Percentiles rank a stretch among this genome's conserved stretches.
Evolutionary conservation across 2,888 invertebrate species (phyloP).

Genomic region (Cynaeus angustus): DNA sequence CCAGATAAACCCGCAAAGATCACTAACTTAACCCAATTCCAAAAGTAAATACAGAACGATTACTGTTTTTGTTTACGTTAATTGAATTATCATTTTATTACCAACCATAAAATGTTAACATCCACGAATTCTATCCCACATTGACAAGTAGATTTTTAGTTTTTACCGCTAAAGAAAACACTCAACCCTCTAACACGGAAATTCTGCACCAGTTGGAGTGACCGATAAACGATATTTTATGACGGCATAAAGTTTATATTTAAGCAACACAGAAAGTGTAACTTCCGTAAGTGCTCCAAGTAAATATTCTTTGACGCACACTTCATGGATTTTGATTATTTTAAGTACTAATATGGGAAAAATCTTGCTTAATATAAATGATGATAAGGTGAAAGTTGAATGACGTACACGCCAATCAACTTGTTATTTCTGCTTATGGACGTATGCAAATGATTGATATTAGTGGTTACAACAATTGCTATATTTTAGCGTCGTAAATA

Average conservation of each 20-base stretch:
- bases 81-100: neutral
- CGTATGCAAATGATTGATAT: neutral
- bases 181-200: neutral
- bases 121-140: neutral
- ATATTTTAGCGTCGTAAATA: neutral
- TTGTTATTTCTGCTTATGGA: neutral
- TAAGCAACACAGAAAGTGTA: neutral
- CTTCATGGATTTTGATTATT: neutral
- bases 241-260: neutral
- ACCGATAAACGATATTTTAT: slow-evolving; percentile 1
- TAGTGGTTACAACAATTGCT: neutral
- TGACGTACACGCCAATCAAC: slow-evolving; percentile 2
- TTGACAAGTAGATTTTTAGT: too few relatives aligned
- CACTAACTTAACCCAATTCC: slow-evolving; percentile 3
- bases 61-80: slow-evolving; percentile 9
- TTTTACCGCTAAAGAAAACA: neutral
- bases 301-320: neutral
- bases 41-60: neutral
- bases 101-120: neutral
- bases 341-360: neutral
- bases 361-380: neutral
- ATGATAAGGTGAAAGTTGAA: slow-evolving; percentile 5
- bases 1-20: neutral
- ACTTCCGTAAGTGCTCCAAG: slow-evolving; percentile 4
- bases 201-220: neutral